A percentile compares a stretch with the other conserved stretches of the same genome.
Evolutionary conservation across 2,888 invertebrate species (phyloP).

Genomic region (Sesia bembeciformis): DNA sequence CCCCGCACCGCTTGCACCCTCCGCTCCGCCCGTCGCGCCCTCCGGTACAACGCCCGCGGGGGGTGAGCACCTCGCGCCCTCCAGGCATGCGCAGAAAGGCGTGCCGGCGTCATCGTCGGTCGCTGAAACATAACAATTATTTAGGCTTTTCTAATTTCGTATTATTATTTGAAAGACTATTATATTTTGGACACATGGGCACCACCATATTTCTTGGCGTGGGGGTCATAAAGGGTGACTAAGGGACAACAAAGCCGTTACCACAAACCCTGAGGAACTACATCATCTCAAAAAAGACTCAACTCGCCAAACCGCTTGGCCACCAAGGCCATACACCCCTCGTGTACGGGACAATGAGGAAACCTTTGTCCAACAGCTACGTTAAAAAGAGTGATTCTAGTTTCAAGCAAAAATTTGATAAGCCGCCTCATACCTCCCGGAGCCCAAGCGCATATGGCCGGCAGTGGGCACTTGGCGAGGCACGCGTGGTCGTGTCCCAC

Average conservation of each 20-base stretch:
- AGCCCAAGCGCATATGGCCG: conserved; percentile 48
- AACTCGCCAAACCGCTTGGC: too few relatives aligned
- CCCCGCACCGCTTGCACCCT: conserved; percentile 8
- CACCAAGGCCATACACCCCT: too few relatives aligned
- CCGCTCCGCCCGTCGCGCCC: conserved; percentile 6
- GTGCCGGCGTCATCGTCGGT: conserved; percentile 39
- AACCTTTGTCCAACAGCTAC: not conserved
- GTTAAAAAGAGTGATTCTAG: not conserved
- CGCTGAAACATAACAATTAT: conserved; percentile 17
- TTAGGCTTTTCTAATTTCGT: too few relatives aligned
- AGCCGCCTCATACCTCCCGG: conserved; percentile 21
- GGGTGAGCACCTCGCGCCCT: conserved; percentile 36
- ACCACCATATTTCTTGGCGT: too few relatives aligned
- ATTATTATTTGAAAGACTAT: too few relatives aligned
- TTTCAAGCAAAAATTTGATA: not conserved
- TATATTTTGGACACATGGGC: too few relatives aligned
- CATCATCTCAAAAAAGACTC: too few relatives aligned
- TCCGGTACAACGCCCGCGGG: conserved; percentile 11
- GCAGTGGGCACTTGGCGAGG: conserved; percentile 65
- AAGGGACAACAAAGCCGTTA: too few relatives aligned
- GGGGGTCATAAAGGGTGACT: too few relatives aligned
- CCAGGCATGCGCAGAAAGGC: conserved; percentile 48
- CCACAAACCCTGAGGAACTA: too few relatives aligned
- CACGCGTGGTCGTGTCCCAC: conserved; percentile 79
- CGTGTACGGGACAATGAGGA: too few relatives aligned